Conservation (phyloP, 2,797 vertebrate genomes). For the Hapalemur alaotrensis region DNA sequence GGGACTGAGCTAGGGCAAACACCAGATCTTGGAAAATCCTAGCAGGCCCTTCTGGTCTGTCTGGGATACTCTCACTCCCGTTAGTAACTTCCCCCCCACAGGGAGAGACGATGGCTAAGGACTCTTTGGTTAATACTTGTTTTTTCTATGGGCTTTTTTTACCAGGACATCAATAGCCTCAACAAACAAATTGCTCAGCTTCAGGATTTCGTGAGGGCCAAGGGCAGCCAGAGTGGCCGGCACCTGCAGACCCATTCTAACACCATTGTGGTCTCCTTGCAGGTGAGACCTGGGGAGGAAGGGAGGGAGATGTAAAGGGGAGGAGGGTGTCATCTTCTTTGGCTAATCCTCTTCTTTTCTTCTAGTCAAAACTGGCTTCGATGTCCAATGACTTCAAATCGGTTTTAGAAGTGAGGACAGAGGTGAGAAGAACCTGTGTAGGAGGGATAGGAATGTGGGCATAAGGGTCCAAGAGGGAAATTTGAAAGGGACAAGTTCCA, state of each 20-base stretch:
- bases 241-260: conserved; percentile 95
- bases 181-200: conserved; percentile 97
- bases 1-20: not conserved
- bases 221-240: conserved; percentile 90
- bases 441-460: not conserved
- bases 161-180: conserved; percentile 94
- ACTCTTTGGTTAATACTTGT: not conserved
- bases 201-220: conserved; percentile 92
- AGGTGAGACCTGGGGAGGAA: conserved; percentile 78
- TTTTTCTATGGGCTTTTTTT: not conserved
- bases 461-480: not conserved
- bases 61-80: not conserved
- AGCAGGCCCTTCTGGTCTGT: not conserved
- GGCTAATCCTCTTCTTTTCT: conserved; percentile 38
- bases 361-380: conserved; percentile 94
- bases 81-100: not conserved
- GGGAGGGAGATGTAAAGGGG: not conserved
- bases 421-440: conserved; percentile 86
- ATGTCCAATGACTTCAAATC: conserved; percentile 99
- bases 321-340: not conserved
- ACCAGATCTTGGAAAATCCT: not conserved
- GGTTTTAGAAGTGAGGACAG: conserved; percentile 95
- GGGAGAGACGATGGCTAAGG: not conserved
- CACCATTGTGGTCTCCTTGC: conserved; percentile 94
- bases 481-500: not conserved